A percentile compares a stretch with the other conserved stretches of the same genome.
Conservation (phyloP, 2,888 invertebrate genomes). For the Podabrus alpinus region DNA sequence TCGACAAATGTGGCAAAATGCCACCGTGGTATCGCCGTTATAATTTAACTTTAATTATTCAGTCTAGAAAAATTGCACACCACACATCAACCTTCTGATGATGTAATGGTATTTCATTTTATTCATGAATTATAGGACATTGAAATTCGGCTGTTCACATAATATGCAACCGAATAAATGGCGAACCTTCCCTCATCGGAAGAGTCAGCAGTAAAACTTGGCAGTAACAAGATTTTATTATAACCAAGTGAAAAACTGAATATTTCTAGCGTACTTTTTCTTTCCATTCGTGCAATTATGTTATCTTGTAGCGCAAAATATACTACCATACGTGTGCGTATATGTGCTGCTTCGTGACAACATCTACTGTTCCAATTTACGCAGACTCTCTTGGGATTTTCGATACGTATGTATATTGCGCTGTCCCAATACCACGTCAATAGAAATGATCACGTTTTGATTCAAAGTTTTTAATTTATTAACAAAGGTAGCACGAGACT, state of each 20-base stretch:
- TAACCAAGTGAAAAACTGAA: background rate
- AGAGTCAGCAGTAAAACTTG: background rate
- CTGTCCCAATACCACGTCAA: too few relatives aligned
- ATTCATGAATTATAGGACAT: too few relatives aligned
- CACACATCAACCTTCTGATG: background rate
- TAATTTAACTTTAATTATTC: background rate
- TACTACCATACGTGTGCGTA: background rate
- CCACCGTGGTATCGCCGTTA: background rate
- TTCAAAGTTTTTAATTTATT: too few relatives aligned
- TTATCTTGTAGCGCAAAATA: background rate
- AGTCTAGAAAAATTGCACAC: background rate
- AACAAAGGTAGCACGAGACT: too few relatives aligned
- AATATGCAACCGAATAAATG: background rate
- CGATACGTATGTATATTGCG: too few relatives aligned
- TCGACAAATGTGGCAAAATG: background rate
- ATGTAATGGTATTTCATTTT: background rate
- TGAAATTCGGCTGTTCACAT: too few relatives aligned
- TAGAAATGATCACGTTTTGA: too few relatives aligned
- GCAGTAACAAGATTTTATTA: too few relatives aligned
- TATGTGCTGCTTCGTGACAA: background rate
- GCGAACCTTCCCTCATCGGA: background rate
- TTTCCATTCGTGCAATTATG: background rate
- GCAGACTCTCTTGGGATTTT: background rate
- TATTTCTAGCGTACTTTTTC: background rate
- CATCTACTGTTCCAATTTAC: background rate